Evolutionary conservation across 2,113 vertebrate genomes (phyloP).

Genomic region (Crocuta crocuta): DNA sequence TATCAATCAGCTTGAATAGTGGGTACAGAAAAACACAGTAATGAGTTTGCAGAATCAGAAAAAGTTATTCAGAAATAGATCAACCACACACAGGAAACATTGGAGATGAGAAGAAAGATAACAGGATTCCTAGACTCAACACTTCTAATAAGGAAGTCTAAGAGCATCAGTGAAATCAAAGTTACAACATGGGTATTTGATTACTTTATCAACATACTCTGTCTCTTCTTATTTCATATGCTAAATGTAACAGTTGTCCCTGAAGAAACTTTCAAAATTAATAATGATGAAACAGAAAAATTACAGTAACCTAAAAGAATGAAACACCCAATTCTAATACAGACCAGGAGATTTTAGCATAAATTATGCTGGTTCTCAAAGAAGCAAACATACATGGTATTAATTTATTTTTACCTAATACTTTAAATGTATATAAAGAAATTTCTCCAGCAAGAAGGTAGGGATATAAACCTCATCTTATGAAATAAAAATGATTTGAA

Average conservation of each 20-base stretch:
- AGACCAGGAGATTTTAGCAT: not conserved
- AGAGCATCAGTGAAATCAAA: not conserved
- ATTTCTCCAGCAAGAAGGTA: not conserved
- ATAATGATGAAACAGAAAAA: not conserved
- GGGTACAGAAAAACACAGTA: not conserved
- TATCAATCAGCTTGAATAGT: not conserved
- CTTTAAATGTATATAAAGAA: not conserved
- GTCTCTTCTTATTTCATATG: not conserved
- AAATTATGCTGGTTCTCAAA: not conserved
- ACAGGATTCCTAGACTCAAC: not conserved
- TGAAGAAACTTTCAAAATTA: not conserved
- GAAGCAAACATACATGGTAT: not conserved
- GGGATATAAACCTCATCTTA: not conserved
- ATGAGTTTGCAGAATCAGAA: not conserved
- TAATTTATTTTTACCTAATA: not conserved
- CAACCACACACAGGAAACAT: not conserved
- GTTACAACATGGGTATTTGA: not conserved
- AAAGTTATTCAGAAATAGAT: not conserved
- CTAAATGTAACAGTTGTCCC: not conserved
- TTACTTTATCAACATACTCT: not conserved
- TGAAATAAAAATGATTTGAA: not conserved
- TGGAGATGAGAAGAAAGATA: not conserved
- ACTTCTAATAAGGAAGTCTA: not conserved
- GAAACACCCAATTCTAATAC: not conserved
- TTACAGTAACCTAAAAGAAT: not conserved